Base-by-base conservation (phyloP, 1,140 invertebrate genomes). In the Bilobella aurantiaca region DNA sequence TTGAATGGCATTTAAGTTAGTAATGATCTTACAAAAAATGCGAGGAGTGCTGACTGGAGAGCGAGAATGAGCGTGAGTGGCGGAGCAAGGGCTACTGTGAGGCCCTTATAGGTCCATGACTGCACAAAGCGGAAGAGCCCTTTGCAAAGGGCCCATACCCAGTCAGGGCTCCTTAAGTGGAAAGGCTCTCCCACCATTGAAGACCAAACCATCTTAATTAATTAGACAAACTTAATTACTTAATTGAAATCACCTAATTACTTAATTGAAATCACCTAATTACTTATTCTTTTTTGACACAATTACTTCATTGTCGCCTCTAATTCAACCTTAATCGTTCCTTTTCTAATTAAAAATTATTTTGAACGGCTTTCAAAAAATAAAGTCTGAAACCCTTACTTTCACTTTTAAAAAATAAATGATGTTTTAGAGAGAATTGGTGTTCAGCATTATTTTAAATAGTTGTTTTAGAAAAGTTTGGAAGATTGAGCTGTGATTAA, bases 11-110 rank as follows among this genome's bases (percentile, higher is more conserved):
- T n/a, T n/a, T n/a, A n/a, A n/a, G n/a, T n/a, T n/a, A n/a, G n/a
- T n/a, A n/a, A n/a, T 12, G 37, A 42, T 42, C 49, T 67, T 70
- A 70, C 68, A 57, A 70, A n/a, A 49, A 70, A 70, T 5, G 66
- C 53, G 23, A 67, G 31, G 23, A 67, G 25, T 25, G 65, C 68
- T 34, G 67, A 67, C 31, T 47, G 27, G 27, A 70, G 23, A n/a
- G 58, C 68, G 42, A 70, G 37, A 28, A 70, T 67, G 21, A 70
- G 12, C 8, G 68, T 31, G 0, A 64, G 27, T 28, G 67, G 21
- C 14, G 68, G 68, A 23, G 68, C 65, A 25, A 62, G 16, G 25
- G 67, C 31, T 32, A 66, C 37, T 2, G 65, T 67, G 1, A 70
- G 62, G 14, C 66, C 23, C 65, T 70, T 67, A 65, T 70, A 70